A percentile compares a stretch with the other conserved stretches of the same genome.
These are phyloP conservation scores for Porites evermanni DNA, from an alignment of 92 coral and sea anemone genomes.

Conservation along the genomic window DNA sequence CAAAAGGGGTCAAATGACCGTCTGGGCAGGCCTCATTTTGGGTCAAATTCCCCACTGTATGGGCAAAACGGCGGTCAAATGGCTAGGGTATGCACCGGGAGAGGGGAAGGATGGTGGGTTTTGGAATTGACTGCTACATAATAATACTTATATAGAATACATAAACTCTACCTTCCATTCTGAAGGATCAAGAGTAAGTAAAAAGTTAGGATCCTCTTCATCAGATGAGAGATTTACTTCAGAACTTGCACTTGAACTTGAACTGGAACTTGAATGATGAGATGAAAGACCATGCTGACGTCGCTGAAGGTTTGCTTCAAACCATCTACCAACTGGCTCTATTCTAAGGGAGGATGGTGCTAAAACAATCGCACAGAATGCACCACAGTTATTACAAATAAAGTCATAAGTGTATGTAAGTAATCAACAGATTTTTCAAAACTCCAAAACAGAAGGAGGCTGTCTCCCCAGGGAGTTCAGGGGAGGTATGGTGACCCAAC, in stretches of 20 bases:
- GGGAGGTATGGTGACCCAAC: too few species aligned
- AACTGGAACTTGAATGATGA: constrained; percentile 75
- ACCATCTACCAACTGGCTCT: constrained; percentile 98
- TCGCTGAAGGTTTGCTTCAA: constrained; percentile 86
- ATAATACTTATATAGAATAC: too few species aligned
- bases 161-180: constrained; percentile 80
- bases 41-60: too few species aligned
- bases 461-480: too few species aligned
- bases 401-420: background rate
- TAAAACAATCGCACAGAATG: constrained; percentile 17
- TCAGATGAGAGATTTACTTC: constrained; percentile 85
- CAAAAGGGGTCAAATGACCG: too few species aligned
- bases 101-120: too few species aligned
- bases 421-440: too few species aligned
- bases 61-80: too few species aligned
- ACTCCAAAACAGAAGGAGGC: too few species aligned
- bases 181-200: constrained; percentile 90
- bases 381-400: background rate
- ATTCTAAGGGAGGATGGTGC: constrained; percentile 80
- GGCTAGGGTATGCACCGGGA: too few species aligned
- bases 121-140: too few species aligned
- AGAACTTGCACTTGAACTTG: constrained; percentile 76
- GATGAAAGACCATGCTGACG: constrained; percentile 85
- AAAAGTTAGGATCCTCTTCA: constrained; percentile 93
- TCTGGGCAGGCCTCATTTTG: too few species aligned